Conservation (phyloP, 2,113 vertebrate genomes). For the Buteo buteo region DNA sequence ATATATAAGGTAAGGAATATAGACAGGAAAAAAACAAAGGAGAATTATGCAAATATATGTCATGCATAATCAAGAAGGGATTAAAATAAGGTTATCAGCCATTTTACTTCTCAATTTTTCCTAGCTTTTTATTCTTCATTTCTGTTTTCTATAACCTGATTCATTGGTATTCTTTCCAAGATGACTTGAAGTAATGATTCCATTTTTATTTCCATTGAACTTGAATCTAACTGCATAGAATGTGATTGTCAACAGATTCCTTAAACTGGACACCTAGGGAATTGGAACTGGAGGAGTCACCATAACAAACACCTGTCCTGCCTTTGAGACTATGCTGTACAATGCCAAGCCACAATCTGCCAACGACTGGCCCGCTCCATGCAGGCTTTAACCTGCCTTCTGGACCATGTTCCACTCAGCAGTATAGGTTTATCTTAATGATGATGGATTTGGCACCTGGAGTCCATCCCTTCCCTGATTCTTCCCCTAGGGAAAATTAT, state of each 20-base stretch:
- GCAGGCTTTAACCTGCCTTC: neutral
- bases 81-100: neutral
- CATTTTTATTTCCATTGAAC: neutral
- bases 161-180: neutral
- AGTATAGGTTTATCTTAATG: neutral
- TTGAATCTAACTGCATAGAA: neutral
- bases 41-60: neutral
- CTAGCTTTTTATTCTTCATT: neutral
- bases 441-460: neutral
- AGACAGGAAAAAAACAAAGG: neutral
- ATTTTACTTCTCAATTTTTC: neutral
- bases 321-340: neutral
- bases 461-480: neutral
- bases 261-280: neutral
- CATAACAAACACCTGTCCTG: neutral
- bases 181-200: neutral
- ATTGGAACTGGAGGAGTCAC: neutral
- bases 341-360: neutral
- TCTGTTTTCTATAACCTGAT: neutral
- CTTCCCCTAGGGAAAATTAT: neutral
- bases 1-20: neutral
- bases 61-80: neutral
- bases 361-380: rapidly evolving
- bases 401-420: neutral
- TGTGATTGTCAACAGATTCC: neutral